Evolutionary conservation across 1,140 invertebrate species (phyloP).

Genomic region (Copidosoma floridanum): DNA sequence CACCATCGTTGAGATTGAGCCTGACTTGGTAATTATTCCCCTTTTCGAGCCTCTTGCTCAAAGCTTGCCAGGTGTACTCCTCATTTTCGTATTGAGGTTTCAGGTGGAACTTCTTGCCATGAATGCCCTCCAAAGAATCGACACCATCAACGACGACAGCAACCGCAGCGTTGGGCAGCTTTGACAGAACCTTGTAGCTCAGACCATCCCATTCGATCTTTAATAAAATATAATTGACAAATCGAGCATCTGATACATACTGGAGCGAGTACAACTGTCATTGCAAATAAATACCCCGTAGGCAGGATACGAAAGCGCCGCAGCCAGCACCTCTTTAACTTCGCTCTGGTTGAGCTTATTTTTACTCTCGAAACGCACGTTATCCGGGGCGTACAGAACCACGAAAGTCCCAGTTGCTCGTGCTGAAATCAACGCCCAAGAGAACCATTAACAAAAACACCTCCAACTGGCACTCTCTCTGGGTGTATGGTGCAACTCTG

Average conservation of each 20-base stretch:
- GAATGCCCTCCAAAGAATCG: slow-evolving; percentile 47
- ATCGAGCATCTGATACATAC: background rate
- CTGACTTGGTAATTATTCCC: slow-evolving; percentile 62
- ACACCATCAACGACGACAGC: slow-evolving; percentile 72
- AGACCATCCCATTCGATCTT: slow-evolving; percentile 65
- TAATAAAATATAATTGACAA: background rate
- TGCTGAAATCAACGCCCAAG: slow-evolving; percentile 53
- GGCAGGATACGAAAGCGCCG: too few species aligned
- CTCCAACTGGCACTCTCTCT: too few species aligned
- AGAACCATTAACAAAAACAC: too few species aligned
- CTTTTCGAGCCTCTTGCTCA: slow-evolving; percentile 61
- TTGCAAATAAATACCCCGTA: background rate
- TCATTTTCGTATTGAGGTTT: slow-evolving; percentile 66
- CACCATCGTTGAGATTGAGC: slow-evolving; percentile 64
- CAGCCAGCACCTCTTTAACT: slow-evolving; percentile 71
- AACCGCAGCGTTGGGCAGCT: slow-evolving; percentile 74
- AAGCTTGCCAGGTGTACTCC: slow-evolving; percentile 61
- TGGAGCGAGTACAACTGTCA: background rate
- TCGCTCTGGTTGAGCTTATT: slow-evolving; percentile 62
- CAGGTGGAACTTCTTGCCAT: slow-evolving; percentile 61
- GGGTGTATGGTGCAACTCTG: too few species aligned
- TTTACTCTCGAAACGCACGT: slow-evolving; percentile 66
- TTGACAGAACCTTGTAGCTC: slow-evolving; percentile 70
- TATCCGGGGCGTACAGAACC: slow-evolving; percentile 65
- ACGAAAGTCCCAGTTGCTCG: slow-evolving; percentile 67